Evolutionary conservation across 2,113 vertebrate genomes (phyloP).

Genomic region (Pandion haliaetus): DNA sequence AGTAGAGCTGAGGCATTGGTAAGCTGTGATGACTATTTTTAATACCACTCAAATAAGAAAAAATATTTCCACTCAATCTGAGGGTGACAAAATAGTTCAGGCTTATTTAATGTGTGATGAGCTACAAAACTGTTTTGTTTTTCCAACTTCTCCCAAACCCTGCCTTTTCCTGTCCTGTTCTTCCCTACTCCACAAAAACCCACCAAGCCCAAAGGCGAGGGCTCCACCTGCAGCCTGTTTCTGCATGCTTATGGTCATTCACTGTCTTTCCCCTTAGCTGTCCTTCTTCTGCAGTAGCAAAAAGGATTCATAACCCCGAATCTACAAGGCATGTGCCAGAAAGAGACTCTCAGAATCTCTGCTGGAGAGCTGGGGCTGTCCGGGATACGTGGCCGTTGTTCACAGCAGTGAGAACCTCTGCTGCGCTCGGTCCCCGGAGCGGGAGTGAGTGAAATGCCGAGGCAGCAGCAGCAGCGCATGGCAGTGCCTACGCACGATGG

Average conservation of each 20-base stretch:
- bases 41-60: background rate
- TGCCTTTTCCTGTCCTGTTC: background rate
- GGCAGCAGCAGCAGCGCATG: background rate
- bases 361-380: background rate
- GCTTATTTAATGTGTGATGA: background rate
- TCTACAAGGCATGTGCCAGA: accelerated
- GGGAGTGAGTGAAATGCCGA: background rate
- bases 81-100: conserved; percentile 33
- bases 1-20: background rate
- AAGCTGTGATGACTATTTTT: conserved; percentile 48
- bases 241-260: accelerated
- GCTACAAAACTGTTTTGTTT: background rate
- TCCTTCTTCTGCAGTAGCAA: background rate
- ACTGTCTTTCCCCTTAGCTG: background rate
- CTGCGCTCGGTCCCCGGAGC: background rate
- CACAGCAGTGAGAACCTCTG: background rate
- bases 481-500: background rate
- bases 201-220: background rate
- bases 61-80: conserved; percentile 11
- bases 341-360: background rate
- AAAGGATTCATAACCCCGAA: background rate
- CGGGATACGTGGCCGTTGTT: accelerated
- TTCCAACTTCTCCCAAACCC: background rate
- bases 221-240: background rate
- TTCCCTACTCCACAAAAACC: background rate